phyloP scores from a whole-genome alignment of 1,140 invertebrate species.

The Agrilus planipennis region DNA sequence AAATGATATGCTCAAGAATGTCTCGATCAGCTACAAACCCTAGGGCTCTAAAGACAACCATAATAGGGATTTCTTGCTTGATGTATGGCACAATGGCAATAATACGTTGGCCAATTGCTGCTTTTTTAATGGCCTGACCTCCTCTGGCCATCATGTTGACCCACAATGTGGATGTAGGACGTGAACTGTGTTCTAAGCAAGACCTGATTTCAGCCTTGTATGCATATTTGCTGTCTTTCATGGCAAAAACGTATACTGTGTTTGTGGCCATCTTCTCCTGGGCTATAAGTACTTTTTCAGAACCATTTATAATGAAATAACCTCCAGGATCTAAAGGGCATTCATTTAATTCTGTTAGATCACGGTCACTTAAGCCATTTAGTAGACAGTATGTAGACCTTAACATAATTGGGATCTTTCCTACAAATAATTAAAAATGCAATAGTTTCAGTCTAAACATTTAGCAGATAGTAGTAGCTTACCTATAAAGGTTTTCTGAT shows the following conservation, averaged over 20 bases:
- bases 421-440: slow-evolving; percentile 18
- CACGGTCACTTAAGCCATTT: slow-evolving; percentile 88
- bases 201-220: slow-evolving; percentile 96
- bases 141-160: slow-evolving; percentile 99
- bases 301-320: slow-evolving; percentile 94
- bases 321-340: slow-evolving; percentile 97
- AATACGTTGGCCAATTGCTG: slow-evolving; percentile 94
- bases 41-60: slow-evolving; percentile 94
- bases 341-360: slow-evolving; percentile 97
- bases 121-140: slow-evolving; percentile 90
- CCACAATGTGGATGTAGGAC: slow-evolving; percentile 95
- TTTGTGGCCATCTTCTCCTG: slow-evolving; percentile 99
- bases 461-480: not conserved
- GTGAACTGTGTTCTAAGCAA: slow-evolving; percentile 83
- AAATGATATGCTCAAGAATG: slow-evolving; percentile 97
- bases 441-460: not conserved
- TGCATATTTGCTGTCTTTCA: slow-evolving; percentile 97
- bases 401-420: slow-evolving; percentile 98
- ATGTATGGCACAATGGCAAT: slow-evolving; percentile 97
- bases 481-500: slow-evolving; percentile 97
- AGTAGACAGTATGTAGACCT: slow-evolving; percentile 93
- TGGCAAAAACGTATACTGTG: slow-evolving; percentile 97
- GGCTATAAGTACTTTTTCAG: slow-evolving; percentile 93
- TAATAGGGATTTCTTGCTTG: slow-evolving; percentile 98
- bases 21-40: slow-evolving; percentile 98